Percentiles rank a stretch among this genome's conserved stretches.
phyloP scores from a whole-genome alignment of 2,113 vertebrate genomes.

The Xenotilapia longispinis region DNA sequence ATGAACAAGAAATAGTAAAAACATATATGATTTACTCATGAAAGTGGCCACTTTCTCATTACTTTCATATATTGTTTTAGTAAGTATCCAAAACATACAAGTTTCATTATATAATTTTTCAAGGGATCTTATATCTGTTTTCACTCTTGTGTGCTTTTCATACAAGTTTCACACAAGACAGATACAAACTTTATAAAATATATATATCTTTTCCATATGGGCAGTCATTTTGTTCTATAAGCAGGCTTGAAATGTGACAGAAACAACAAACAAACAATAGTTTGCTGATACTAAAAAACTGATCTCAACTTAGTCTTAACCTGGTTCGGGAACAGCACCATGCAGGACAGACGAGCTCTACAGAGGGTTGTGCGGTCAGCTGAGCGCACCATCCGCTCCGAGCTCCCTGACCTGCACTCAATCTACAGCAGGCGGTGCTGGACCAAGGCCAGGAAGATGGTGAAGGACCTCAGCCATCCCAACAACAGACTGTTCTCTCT shows the following conservation, averaged over 20 bases:
- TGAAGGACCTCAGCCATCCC: too few species aligned
- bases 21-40: accelerated
- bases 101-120: neutral
- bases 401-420: too few species aligned
- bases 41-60: neutral
- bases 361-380: too few species aligned
- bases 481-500: too few species aligned
- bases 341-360: too few species aligned
- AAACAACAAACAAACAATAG: neutral
- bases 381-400: too few species aligned
- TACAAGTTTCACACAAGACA: neutral
- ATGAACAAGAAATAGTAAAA: neutral
- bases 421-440: too few species aligned
- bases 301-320: neutral
- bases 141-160: neutral
- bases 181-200: neutral
- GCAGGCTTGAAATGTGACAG: neutral
- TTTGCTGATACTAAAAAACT: accelerated
- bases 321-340: too few species aligned
- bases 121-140: neutral
- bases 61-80: neutral
- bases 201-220: neutral
- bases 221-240: neutral
- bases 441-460: too few species aligned
- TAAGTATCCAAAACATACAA: neutral